Evolutionary conservation across 2,113 vertebrate genomes (phyloP).

Genomic region (Tichodroma muraria): DNA sequence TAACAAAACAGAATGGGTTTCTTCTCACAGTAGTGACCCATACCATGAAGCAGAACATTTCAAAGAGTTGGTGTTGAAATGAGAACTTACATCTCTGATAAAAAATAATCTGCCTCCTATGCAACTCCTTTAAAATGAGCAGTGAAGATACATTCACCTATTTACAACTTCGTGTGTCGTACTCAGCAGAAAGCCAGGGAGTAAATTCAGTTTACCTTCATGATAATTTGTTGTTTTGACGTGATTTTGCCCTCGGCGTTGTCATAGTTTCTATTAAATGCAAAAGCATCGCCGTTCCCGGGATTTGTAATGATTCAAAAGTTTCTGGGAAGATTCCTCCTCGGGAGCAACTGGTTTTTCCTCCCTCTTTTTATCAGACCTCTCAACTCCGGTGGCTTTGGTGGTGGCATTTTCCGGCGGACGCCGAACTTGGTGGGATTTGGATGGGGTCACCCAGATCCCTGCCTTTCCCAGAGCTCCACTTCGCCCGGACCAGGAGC

Average conservation of each 20-base stretch:
- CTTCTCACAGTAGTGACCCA: not conserved
- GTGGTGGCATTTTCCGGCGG: not conserved
- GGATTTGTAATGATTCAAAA: not conserved
- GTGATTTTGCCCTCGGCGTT: not conserved
- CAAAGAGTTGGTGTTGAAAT: not conserved
- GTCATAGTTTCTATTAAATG: not conserved
- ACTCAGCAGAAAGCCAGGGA: not conserved
- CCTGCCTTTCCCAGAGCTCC: not conserved
- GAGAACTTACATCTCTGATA: not conserved
- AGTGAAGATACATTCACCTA: not conserved
- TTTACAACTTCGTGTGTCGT: rapidly evolving
- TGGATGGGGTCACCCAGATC: not conserved
- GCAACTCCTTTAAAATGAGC: not conserved
- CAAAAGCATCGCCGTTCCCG: not conserved
- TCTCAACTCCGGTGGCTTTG: not conserved
- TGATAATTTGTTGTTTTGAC: not conserved
- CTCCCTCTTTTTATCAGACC: not conserved
- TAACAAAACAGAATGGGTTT: not conserved
- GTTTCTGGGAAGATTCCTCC: not conserved
- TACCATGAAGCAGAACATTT: not conserved
- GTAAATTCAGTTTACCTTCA: not conserved
- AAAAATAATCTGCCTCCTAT: not conserved
- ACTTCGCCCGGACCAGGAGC: not conserved
- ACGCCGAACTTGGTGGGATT: not conserved
- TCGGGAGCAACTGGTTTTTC: not conserved